Base-by-base conservation (phyloP, 2,797 vertebrate genomes). In the Periophthalmus magnuspinnatus region DNA sequence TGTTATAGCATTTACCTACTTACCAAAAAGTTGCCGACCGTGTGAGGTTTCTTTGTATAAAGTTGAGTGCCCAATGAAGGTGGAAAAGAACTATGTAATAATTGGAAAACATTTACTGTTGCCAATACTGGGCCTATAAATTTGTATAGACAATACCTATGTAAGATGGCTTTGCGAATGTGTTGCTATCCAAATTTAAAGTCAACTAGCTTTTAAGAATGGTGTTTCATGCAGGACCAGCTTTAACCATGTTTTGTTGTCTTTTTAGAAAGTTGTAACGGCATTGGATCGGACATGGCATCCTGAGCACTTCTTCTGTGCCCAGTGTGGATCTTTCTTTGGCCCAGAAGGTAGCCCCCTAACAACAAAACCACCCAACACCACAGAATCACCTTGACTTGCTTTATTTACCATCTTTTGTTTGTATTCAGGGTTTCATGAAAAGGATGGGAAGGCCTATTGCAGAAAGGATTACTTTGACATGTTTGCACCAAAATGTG, bases 381-480 rank as follows among this genome's bases (percentile, higher is more conserved):
- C 24, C 5, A 17, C 11, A 57, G 5, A 57, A 32, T 17, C 5
- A 6, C 0, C 28, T 33, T 34, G 9, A 65, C 11, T 6, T 5
- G 9, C 48, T 54, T 50, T 7, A 48, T 2, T 34, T 9, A 36
- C 41, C 41, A 2, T 11, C 32, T 55, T 61, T 9, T 55, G 6
- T 2, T 59, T 50, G 0, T 70, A 1, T 19, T 72, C 50, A 99
- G 97, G 97, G 32, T 98, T 99, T 84, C 97, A 99, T 5, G 97
- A 99, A 93, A 98, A 98, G 77, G 97, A 99, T 1, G 97, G 97
- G 69, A 99, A 99, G 80, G 97, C 97, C 0, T 99, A 96, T 71
- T 99, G 97, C 88, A 95, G 97, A 83, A 99, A 98, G 90, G 97
- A 99, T 90, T 99, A 99, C 92, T 99, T 99, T 0, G 97, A 99